Evolutionary conservation across 2,888 invertebrate genomes (phyloP).

Genomic region (Ormyrus nitidulus): DNA sequence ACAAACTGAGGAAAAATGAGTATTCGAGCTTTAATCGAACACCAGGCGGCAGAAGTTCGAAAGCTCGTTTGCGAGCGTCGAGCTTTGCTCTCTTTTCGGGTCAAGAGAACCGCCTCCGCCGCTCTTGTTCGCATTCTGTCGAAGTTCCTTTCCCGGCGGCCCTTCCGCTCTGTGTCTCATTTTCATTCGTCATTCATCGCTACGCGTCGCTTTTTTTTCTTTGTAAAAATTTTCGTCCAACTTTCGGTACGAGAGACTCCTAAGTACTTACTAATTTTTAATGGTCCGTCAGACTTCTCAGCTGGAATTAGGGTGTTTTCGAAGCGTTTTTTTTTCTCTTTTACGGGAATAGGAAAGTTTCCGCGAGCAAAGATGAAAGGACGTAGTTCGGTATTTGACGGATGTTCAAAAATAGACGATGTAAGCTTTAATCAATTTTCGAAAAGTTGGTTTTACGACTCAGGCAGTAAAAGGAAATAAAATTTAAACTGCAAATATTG

Average conservation of each 20-base stretch:
- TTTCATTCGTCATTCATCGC: slow-evolving; percentile 8
- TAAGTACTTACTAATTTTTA: not conserved
- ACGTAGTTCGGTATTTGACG: too few relatives aligned
- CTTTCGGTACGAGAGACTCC: not conserved
- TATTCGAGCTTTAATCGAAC: slow-evolving; percentile 41
- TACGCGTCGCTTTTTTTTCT: not conserved
- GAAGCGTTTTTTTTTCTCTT: too few relatives aligned
- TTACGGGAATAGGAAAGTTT: too few relatives aligned
- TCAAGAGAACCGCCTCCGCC: slow-evolving; percentile 27
- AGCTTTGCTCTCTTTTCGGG: slow-evolving; percentile 18
- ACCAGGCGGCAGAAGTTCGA: not conserved
- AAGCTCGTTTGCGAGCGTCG: not conserved
- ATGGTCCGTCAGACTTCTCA: too few relatives aligned
- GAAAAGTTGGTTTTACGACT: too few relatives aligned
- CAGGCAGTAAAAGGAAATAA: too few relatives aligned
- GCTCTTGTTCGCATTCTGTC: slow-evolving; percentile 6
- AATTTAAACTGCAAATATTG: too few relatives aligned
- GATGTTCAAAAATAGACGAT: too few relatives aligned
- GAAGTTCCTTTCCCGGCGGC: slow-evolving; percentile 10
- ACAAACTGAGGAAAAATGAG: slow-evolving; percentile 32
- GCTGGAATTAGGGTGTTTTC: too few relatives aligned
- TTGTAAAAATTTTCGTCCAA: not conserved
- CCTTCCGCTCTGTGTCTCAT: not conserved
- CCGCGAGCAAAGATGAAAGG: too few relatives aligned
- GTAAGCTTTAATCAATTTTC: too few relatives aligned